These are phyloP conservation scores for Coelopa pilipes DNA, from an alignment of 2,888 invertebrate species.

Conservation along the genomic window DNA sequence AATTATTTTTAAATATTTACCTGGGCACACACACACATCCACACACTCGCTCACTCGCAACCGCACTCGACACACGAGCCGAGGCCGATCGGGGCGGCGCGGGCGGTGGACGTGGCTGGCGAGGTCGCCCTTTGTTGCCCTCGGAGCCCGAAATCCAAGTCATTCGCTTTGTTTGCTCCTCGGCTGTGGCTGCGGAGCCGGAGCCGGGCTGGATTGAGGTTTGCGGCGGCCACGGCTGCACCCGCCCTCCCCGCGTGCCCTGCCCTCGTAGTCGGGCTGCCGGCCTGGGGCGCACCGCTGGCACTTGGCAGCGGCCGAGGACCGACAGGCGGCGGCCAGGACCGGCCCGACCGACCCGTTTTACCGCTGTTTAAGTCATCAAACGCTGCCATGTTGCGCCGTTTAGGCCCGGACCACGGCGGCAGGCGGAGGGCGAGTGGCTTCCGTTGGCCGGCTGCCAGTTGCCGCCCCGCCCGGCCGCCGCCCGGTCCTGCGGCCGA, in stretches of 20 bases:
- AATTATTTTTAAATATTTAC: too few species aligned
- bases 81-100: not conserved
- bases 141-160: constrained; percentile 10
- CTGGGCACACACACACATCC: too few species aligned
- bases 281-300: constrained; percentile 44
- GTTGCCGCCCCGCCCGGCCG: too few species aligned
- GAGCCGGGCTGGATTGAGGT: constrained; percentile 20
- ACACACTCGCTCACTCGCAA: too few species aligned
- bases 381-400: constrained; percentile 27
- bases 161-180: constrained; percentile 19
- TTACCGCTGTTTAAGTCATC: constrained; percentile 33
- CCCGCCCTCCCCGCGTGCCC: not conserved
- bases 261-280: too few species aligned
- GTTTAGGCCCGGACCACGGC: constrained; percentile 16
- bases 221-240: constrained; percentile 26
- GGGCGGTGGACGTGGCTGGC: not conserved
- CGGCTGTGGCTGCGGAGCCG: constrained; percentile 24
- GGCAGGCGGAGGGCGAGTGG: not conserved
- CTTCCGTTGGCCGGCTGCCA: constrained; percentile 15
- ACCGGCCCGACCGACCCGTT: constrained; percentile 11
- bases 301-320: constrained; percentile 40
- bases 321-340: too few species aligned
- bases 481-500: not conserved
- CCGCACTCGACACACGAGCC: not conserved
- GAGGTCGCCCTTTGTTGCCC: constrained; percentile 1